These are phyloP conservation scores for Phortica okadai DNA, from an alignment of 2,888 invertebrate genomes.

Conservation along the genomic window DNA sequence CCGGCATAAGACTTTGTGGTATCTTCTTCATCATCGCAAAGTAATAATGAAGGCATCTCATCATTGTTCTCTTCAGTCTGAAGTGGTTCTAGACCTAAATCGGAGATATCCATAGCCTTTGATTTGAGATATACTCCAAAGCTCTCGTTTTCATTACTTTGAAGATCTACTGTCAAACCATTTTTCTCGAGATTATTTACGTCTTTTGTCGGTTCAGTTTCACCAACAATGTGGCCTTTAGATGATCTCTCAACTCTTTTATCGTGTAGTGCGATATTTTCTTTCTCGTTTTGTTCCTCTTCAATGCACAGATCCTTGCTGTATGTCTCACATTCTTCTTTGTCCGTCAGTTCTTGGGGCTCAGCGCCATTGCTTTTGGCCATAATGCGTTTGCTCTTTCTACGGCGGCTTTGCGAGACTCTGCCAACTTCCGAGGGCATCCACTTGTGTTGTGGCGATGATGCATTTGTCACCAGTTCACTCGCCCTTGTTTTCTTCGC, in stretches of 20 bases:
- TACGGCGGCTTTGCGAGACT: constrained; percentile 59
- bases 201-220: too few species aligned
- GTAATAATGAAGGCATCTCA: constrained; percentile 62
- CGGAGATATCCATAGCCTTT: constrained; percentile 49
- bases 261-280: too few species aligned
- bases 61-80: constrained; percentile 32
- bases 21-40: constrained; percentile 52
- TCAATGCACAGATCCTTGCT: neutral
- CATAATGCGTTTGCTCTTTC: constrained; percentile 50
- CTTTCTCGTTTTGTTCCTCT: neutral
- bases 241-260: too few species aligned
- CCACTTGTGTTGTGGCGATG: constrained; percentile 56
- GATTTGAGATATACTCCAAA: constrained; percentile 48
- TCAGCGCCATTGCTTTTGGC: neutral
- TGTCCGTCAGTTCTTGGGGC: neutral
- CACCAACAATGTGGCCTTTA: too few species aligned
- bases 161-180: neutral
- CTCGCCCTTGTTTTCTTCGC: constrained; percentile 40
- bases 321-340: neutral
- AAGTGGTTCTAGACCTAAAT: constrained; percentile 59
- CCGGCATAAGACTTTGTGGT: neutral
- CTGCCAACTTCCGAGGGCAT: constrained; percentile 63
- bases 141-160: neutral
- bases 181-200: neutral
- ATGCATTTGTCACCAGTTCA: neutral